A percentile compares a stretch with the other conserved stretches of the same genome.
Conservation (phyloP, 2,113 vertebrate genomes). For the Laterallus jamaicensis region DNA sequence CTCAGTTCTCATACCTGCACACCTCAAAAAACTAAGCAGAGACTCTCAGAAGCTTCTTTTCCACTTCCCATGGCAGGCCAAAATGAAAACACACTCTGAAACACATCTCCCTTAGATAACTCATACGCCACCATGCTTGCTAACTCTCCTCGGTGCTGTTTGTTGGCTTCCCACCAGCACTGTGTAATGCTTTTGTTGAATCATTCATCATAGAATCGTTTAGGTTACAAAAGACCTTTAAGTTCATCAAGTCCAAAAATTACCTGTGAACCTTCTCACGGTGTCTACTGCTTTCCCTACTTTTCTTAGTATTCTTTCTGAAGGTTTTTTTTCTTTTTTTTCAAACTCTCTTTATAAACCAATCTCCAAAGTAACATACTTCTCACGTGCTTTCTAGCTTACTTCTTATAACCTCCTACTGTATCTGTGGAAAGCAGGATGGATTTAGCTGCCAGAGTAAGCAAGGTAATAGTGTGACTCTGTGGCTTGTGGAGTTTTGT, state of each 20-base stretch:
- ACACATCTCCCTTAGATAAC: neutral
- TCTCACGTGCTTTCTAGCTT: neutral
- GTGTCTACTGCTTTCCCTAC: neutral
- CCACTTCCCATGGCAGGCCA: neutral
- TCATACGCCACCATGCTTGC: fast-evolving
- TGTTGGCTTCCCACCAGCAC: neutral
- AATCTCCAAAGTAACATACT: neutral
- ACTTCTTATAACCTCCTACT: neutral
- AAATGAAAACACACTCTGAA: neutral
- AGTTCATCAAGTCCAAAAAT: too few species aligned
- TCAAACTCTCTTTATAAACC: neutral
- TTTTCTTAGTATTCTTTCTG: neutral
- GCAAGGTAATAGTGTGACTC: neutral
- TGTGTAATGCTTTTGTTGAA: neutral
- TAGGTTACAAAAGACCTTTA: too few species aligned
- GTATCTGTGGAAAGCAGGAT: neutral
- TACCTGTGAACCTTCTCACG: neutral
- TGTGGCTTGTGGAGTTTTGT: neutral
- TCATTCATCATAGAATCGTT: too few species aligned
- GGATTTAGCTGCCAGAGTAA: neutral
- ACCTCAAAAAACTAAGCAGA: neutral
- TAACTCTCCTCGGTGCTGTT: neutral
- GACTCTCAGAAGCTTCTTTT: neutral
- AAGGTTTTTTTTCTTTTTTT: neutral
- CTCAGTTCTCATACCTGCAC: neutral